Conservation (phyloP, 1,140 invertebrate species). For the Drosophila pruinosa region DNA sequence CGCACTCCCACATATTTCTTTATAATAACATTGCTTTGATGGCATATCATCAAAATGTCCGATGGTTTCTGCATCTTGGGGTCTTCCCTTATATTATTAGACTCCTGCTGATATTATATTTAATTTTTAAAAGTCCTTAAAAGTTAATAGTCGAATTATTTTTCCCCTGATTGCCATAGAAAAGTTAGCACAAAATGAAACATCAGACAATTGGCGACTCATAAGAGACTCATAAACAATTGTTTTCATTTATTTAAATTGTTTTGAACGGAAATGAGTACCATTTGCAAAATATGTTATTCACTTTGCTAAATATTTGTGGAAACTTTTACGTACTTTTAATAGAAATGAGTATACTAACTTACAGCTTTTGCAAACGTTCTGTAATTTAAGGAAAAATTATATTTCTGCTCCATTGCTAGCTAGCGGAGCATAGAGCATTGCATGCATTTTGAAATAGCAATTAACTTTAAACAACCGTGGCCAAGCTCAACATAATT, state of each 20-base stretch:
- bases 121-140: constrained; percentile 21
- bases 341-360: not conserved
- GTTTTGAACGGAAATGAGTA: not conserved
- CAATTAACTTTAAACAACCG: constrained; percentile 55
- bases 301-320: not conserved
- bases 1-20: constrained; percentile 8
- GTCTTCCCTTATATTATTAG: not conserved
- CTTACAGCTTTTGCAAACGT: not conserved
- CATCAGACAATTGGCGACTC: not conserved
- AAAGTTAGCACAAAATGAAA: not conserved
- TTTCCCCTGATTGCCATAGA: not conserved
- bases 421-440: constrained; percentile 1
- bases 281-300: not conserved
- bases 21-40: constrained; percentile 22
- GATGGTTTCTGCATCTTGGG: not conserved
- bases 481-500: constrained; percentile 53
- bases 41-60: constrained; percentile 24
- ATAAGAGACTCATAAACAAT: not conserved
- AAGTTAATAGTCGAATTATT: constrained; percentile 14
- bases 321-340: not conserved
- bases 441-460: constrained; percentile 53
- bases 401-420: constrained; percentile 10
- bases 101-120: constrained; percentile 2
- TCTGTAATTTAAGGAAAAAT: constrained; percentile 17
- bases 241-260: not conserved